Conservation (phyloP, 2,113 vertebrate species). For the Podilymbus podiceps region DNA sequence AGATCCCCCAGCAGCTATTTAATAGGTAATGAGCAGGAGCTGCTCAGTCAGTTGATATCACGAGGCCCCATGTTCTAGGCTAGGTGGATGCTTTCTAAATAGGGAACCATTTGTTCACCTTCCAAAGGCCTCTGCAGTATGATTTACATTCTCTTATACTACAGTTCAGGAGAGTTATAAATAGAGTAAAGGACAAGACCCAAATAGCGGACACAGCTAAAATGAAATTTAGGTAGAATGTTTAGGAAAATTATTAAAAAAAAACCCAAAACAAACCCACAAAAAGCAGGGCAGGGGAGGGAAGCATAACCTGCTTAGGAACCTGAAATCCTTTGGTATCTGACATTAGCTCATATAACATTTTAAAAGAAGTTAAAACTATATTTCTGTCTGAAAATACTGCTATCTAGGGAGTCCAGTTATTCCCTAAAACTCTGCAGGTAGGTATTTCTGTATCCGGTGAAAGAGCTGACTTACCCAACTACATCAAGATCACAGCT, state of each 20-base stretch:
- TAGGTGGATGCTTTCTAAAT: background rate
- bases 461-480: background rate
- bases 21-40: background rate
- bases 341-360: background rate
- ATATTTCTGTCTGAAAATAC: background rate
- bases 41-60: background rate
- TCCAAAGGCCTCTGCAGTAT: background rate
- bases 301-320: background rate
- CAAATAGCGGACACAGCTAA: background rate
- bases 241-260: background rate
- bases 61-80: background rate
- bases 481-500: background rate
- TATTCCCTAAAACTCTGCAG: background rate
- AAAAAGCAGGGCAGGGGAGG: fast-evolving
- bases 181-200: background rate
- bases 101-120: background rate
- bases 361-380: background rate
- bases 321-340: background rate
- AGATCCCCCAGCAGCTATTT: background rate
- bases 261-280: too few species aligned
- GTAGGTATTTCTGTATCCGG: background rate
- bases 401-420: background rate
- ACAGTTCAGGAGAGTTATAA: background rate
- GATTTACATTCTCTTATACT: background rate
- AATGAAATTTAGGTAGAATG: background rate